A percentile compares a stretch with the other conserved stretches of the same genome.
These are phyloP conservation scores for Notarius quadriscutis DNA, from an alignment of 2,113 vertebrate species.

Conservation along the genomic window DNA sequence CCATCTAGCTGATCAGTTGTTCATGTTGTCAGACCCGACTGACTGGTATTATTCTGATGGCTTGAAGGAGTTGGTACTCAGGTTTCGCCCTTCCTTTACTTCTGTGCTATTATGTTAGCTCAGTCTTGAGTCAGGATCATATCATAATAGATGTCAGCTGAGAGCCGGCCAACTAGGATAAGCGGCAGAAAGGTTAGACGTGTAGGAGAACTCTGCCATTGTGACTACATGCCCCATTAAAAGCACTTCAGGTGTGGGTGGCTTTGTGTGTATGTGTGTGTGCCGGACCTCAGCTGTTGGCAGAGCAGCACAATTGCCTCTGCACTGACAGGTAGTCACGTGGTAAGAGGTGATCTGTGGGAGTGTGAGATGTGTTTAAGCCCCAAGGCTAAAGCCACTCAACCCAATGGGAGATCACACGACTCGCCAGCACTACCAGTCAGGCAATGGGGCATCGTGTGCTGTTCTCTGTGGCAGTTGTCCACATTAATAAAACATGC, in stretches of 20 bases:
- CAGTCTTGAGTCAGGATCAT: conserved; percentile 31
- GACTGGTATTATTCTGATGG: neutral
- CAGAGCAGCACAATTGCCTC: conserved; percentile 52
- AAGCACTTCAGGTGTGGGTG: conserved; percentile 38
- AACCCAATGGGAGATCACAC: conserved; percentile 54
- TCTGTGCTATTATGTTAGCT: conserved; percentile 20
- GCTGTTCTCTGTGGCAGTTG: conserved; percentile 45
- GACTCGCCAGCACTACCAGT: conserved; percentile 50
- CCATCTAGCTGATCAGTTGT: neutral
- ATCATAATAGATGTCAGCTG: conserved; percentile 45
- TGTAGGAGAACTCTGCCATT: conserved; percentile 47
- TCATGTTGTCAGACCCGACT: neutral
- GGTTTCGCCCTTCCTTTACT: neutral
- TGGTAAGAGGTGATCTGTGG: conserved; percentile 51
- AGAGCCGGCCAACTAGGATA: conserved; percentile 39
- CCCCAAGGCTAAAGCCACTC: conserved; percentile 58
- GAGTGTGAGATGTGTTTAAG: conserved; percentile 56
- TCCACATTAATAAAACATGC: conserved; percentile 53
- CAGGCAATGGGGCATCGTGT: conserved; percentile 44
- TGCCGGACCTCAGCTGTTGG: conserved; percentile 50
- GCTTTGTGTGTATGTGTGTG: conserved; percentile 33
- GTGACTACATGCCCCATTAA: conserved; percentile 47
- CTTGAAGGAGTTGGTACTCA: neutral
- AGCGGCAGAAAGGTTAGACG: conserved; percentile 49
- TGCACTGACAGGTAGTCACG: conserved; percentile 52